A percentile compares a stretch with the other conserved stretches of the same genome.
Conservation (phyloP, 2,113 vertebrate genomes). For the Actenoides hombroni region DNA sequence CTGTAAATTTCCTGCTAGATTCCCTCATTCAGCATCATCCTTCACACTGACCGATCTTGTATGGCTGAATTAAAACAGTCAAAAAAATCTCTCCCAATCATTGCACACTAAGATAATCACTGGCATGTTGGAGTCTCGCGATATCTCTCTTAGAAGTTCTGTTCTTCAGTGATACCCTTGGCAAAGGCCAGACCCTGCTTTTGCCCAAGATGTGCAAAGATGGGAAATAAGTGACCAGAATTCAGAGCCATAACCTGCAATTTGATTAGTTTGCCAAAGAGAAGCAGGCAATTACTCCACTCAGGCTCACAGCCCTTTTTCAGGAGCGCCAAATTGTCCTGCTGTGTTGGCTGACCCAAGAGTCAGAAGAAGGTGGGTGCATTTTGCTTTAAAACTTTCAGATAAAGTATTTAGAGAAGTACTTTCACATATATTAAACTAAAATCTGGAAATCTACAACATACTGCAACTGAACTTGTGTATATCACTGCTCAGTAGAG, state of each 20-base stretch:
- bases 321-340: not conserved
- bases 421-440: not conserved
- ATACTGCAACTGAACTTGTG: not conserved
- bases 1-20: not conserved
- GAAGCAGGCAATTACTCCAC: not conserved
- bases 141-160: not conserved
- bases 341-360: not conserved
- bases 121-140: accelerated
- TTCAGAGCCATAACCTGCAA: not conserved
- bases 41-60: accelerated
- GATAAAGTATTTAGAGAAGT: not conserved
- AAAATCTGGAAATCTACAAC: not conserved
- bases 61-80: not conserved
- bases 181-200: not conserved
- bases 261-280: not conserved
- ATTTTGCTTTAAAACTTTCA: not conserved
- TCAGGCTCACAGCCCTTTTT: not conserved
- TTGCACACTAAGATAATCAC: not conserved
- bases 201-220: not conserved
- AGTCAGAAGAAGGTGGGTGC: not conserved
- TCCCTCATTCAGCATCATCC: not conserved
- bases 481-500: not conserved
- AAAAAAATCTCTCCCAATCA: not conserved
- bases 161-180: not conserved
- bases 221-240: accelerated